A percentile compares a stretch with the other conserved stretches of the same genome.
phyloP scores from a whole-genome alignment of 2,113 vertebrate species.

The Glaucomys volans region DNA sequence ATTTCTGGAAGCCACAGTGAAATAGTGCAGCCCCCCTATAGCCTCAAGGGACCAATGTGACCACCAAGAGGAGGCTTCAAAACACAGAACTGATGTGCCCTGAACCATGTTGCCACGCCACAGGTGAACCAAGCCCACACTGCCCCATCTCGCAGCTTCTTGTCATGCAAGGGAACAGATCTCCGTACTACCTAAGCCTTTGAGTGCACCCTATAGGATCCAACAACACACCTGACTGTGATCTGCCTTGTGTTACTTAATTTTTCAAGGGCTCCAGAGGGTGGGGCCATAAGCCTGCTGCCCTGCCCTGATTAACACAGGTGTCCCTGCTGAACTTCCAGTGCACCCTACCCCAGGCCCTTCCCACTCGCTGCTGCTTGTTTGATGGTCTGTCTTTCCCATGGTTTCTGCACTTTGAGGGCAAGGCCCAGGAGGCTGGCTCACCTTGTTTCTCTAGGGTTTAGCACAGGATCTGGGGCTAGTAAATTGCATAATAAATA shows the following conservation, averaged over 20 bases:
- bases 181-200: not conserved
- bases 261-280: not conserved
- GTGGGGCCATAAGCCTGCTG: not conserved
- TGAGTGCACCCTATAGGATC: not conserved
- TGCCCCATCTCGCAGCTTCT: not conserved
- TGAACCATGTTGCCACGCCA: not conserved
- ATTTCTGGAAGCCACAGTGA: not conserved
- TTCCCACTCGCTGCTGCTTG: not conserved
- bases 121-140: not conserved
- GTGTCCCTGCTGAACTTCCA: not conserved
- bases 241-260: not conserved
- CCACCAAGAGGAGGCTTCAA: not conserved
- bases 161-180: not conserved
- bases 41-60: not conserved
- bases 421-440: not conserved
- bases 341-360: not conserved
- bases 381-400: slow-evolving; percentile 53
- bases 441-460: slow-evolving; percentile 52
- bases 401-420: slow-evolving; percentile 2
- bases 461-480: slow-evolving; percentile 18
- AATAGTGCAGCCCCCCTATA: not conserved
- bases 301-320: not conserved
- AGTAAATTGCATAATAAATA: slow-evolving; percentile 73
- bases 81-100: not conserved
- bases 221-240: not conserved